Percentiles rank a stretch among this genome's conserved stretches.
Evolutionary conservation across 2,797 vertebrate genomes (phyloP).

Genomic region (Brotula barbata): DNA sequence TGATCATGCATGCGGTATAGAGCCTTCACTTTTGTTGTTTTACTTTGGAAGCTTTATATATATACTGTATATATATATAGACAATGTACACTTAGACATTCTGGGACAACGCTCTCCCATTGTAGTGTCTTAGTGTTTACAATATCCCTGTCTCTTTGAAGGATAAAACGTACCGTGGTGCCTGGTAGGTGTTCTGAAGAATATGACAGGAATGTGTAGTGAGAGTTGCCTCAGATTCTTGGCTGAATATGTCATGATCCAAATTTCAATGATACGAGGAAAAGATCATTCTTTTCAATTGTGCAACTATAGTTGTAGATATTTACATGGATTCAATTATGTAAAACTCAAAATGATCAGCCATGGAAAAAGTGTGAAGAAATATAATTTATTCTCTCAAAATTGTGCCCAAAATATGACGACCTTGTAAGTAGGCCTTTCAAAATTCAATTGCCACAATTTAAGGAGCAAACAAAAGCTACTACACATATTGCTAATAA

Average conservation of each 20-base stretch:
- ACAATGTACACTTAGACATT: neutral
- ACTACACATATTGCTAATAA: neutral
- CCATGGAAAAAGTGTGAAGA: neutral
- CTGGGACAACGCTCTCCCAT: too few relatives aligned
- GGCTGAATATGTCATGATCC: neutral
- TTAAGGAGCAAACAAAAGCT: constrained; percentile 1
- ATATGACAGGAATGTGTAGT: constrained; percentile 10
- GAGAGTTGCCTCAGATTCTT: constrained; percentile 7
- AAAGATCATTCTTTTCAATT: too few relatives aligned
- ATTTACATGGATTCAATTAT: constrained; percentile 2
- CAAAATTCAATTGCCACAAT: constrained; percentile 12
- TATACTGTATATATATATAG: too few relatives aligned
- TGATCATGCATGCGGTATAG: neutral
- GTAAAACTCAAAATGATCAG: neutral
- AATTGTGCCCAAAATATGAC: constrained; percentile 1
- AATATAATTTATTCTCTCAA: constrained; percentile 10
- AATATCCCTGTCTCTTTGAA: too few relatives aligned
- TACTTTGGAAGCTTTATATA: constrained; percentile 15
- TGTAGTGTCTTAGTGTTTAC: too few relatives aligned
- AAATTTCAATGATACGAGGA: neutral
- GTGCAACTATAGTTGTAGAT: too few relatives aligned
- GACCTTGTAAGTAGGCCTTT: constrained; percentile 14
- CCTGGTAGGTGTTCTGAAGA: neutral
- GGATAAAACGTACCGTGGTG: too few relatives aligned
- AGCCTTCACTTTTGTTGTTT: constrained; percentile 8